Conservation (phyloP, 2,888 invertebrate genomes). For the Limnephilus marmoratus region DNA sequence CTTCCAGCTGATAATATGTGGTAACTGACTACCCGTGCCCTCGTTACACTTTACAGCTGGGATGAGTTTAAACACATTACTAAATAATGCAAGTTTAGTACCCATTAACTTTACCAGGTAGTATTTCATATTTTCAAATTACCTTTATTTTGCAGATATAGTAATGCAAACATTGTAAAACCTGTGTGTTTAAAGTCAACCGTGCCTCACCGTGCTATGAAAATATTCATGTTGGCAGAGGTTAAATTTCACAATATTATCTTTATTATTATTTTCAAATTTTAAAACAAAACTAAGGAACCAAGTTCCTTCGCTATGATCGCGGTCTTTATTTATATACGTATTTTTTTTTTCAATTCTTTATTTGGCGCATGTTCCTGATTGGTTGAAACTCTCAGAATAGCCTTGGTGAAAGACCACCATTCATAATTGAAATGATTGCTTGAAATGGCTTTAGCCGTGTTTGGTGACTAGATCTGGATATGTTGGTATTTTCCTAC, state of each 20-base stretch:
- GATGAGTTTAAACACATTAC: constrained; percentile 26
- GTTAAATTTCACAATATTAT: not conserved
- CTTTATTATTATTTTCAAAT: no score
- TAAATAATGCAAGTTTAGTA: constrained; percentile 40
- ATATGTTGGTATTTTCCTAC: no score
- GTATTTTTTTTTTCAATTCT: no score
- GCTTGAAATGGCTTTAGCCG: no score
- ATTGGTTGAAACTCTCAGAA: no score
- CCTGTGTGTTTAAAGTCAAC: not conserved
- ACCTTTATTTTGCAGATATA: not conserved
- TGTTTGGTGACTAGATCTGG: no score
- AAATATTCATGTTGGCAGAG: not conserved
- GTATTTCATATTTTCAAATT: not conserved
- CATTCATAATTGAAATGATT: no score
- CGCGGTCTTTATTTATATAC: no score
- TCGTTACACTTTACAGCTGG: not conserved
- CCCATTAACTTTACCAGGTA: not conserved
- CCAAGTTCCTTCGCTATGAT: no score
- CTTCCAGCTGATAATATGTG: not conserved
- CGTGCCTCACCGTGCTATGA: not conserved
- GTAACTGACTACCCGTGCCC: not conserved
- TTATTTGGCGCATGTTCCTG: no score
- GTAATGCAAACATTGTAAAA: not conserved
- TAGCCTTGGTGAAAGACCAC: no score
- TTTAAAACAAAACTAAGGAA: no score